A percentile compares a stretch with the other conserved stretches of the same genome.
phyloP scores from a whole-genome alignment of 1,140 invertebrate species.

The Brachionus plicatilis region DNA sequence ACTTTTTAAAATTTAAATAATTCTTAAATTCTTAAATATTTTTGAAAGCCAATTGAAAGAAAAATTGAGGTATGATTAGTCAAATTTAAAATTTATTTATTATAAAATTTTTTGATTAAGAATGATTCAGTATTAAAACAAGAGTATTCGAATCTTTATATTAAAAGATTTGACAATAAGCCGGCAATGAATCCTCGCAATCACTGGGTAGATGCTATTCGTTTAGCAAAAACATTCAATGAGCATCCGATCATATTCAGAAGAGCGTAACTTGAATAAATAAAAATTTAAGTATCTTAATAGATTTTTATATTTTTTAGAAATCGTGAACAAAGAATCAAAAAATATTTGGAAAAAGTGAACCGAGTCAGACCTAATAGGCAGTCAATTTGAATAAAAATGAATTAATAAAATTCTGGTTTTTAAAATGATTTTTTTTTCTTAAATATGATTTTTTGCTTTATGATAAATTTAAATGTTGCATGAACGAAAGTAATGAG shows the following conservation, averaged over 20 bases:
- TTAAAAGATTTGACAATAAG: conserved; percentile 33
- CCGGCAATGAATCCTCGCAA: neutral
- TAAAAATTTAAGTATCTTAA: neutral
- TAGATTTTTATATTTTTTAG: neutral
- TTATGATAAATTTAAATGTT: neutral
- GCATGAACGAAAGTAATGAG: neutral
- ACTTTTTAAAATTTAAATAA: neutral
- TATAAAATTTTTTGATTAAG: neutral
- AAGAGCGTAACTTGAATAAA: neutral
- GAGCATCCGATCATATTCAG: conserved; percentile 36
- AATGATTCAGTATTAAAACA: neutral
- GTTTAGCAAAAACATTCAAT: neutral
- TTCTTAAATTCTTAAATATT: neutral
- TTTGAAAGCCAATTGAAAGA: conserved; percentile 26
- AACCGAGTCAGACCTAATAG: neutral
- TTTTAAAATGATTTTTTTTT: neutral
- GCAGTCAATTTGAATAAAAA: conserved; percentile 24
- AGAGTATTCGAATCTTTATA: conserved; percentile 33
- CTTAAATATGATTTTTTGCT: neutral
- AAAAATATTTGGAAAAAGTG: conserved; percentile 19
- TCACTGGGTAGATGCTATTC: conserved; percentile 29
- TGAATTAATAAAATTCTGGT: neutral
- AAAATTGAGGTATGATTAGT: neutral
- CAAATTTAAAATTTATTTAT: neutral
- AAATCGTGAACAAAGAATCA: conserved; percentile 29